A percentile compares a stretch with the other conserved stretches of the same genome.
Conservation (phyloP, 2,888 invertebrate species). For the Tipula confusa region DNA sequence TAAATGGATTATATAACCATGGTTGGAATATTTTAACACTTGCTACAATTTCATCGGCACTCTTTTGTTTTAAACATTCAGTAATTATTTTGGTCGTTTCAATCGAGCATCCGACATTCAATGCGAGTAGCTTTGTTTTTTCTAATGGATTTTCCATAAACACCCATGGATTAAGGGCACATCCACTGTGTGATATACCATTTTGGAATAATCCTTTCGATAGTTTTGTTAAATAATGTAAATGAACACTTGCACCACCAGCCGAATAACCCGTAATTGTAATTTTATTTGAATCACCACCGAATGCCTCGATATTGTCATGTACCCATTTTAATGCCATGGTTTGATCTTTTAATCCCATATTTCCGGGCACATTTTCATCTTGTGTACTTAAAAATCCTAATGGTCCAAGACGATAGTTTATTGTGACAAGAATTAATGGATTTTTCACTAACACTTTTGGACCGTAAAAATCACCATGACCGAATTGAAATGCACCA, state of each 20-base stretch:
- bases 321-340: slow-evolving; percentile 67
- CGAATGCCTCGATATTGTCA: slow-evolving; percentile 63
- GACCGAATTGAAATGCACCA: slow-evolving; percentile 66
- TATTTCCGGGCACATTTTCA: slow-evolving; percentile 62
- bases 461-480: slow-evolving; percentile 54
- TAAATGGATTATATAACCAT: slow-evolving; percentile 63
- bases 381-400: slow-evolving; percentile 75
- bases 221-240: slow-evolving; percentile 62
- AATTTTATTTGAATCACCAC: slow-evolving; percentile 65
- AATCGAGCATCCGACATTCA: slow-evolving; percentile 60
- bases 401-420: slow-evolving; percentile 67
- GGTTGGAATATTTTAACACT: slow-evolving; percentile 46
- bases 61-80: slow-evolving; percentile 60
- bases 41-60: slow-evolving; percentile 58
- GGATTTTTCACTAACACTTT: slow-evolving; percentile 59
- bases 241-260: slow-evolving; percentile 70
- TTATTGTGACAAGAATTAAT: slow-evolving; percentile 63
- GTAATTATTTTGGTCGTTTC: slow-evolving; percentile 54
- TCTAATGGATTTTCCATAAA: slow-evolving; percentile 55
- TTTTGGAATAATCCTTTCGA: slow-evolving; percentile 58
- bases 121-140: slow-evolving; percentile 59
- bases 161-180: slow-evolving; percentile 60
- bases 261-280: slow-evolving; percentile 68
- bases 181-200: slow-evolving; percentile 68
- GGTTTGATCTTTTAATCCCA: slow-evolving; percentile 69